Conservation (phyloP, 1,140 invertebrate genomes). For the Parapsyche elsis region DNA sequence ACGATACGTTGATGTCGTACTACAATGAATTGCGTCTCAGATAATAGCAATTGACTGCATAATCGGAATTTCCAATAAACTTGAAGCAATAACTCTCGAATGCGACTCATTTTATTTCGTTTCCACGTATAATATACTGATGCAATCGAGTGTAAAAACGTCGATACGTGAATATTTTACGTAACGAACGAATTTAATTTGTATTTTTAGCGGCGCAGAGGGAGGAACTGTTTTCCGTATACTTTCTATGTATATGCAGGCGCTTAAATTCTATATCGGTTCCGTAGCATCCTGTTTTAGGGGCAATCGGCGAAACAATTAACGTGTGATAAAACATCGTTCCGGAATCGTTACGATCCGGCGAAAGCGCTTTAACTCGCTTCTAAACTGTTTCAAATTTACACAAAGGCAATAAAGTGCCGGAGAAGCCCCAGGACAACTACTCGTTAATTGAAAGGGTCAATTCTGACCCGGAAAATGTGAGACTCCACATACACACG, state of each 20-base stretch:
- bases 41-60: no score
- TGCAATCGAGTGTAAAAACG: background rate
- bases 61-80: no score
- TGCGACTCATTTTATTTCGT: background rate
- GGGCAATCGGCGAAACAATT: constrained; percentile 49
- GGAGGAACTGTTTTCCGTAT: background rate
- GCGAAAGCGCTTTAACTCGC: constrained; percentile 39
- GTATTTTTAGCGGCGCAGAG: background rate
- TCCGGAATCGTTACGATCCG: constrained; percentile 38
- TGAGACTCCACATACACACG: background rate
- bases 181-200: background rate
- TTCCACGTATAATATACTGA: background rate
- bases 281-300: constrained; percentile 31
- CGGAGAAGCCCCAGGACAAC: background rate
- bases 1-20: no score
- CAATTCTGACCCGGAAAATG: constrained; percentile 36
- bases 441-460: constrained; percentile 52
- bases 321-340: constrained; percentile 46
- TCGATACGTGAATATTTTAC: background rate
- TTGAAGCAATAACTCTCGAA: no score
- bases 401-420: constrained; percentile 10
- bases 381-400: constrained; percentile 26
- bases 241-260: background rate
- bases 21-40: no score
- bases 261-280: constrained; percentile 44